Evolutionary conservation across 1,140 invertebrate genomes (phyloP).

Genomic region (Drosophila watanabei): DNA sequence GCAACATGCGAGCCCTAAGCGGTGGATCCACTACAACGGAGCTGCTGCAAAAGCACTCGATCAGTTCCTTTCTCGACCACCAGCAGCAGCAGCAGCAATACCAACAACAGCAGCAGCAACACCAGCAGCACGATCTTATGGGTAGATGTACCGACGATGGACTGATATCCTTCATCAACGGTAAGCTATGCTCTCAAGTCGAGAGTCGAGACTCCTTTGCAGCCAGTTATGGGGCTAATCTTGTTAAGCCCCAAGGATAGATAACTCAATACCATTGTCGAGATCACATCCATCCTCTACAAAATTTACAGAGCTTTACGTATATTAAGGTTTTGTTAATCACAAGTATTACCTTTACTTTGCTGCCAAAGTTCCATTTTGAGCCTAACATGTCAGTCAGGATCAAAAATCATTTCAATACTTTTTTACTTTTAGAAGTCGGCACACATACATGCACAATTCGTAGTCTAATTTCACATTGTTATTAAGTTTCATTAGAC

Average conservation of each 20-base stretch:
- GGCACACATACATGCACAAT: conserved; percentile 60
- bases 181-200: conserved; percentile 21
- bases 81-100: conserved; percentile 62
- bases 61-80: conserved; percentile 86
- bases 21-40: conserved; percentile 70
- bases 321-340: neutral
- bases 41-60: conserved; percentile 86
- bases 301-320: neutral
- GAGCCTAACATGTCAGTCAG: conserved; percentile 17
- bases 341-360: conserved; percentile 9
- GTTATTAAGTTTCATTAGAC: conserved; percentile 48
- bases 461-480: conserved; percentile 33
- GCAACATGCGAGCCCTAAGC: conserved; percentile 71
- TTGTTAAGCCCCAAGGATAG: too few relatives aligned
- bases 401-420: conserved; percentile 53
- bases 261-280: neutral
- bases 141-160: conserved; percentile 64
- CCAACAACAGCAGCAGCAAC: conserved; percentile 42
- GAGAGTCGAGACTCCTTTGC: too few relatives aligned
- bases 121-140: conserved; percentile 55
- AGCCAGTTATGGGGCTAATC: neutral
- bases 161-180: conserved; percentile 76
- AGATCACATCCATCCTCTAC: neutral
- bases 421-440: conserved; percentile 80
- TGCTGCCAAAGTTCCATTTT: conserved; percentile 10